These are phyloP conservation scores for Drosophila cognata DNA, from an alignment of 2,888 invertebrate species.

Conservation along the genomic window DNA sequence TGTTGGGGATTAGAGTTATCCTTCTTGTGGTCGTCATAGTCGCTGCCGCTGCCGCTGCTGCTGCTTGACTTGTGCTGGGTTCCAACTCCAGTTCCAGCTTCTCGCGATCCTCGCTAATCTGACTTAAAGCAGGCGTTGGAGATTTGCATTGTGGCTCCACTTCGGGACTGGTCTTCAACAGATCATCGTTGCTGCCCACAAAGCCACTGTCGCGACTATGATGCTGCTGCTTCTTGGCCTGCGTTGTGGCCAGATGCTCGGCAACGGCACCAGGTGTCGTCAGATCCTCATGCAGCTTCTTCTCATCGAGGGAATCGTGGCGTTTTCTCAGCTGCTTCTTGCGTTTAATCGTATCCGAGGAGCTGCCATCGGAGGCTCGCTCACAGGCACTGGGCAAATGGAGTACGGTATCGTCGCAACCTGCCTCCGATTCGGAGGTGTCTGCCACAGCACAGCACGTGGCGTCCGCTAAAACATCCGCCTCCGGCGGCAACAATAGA, in stretches of 20 bases:
- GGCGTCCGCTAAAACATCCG: constrained; percentile 70
- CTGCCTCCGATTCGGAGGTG: constrained; percentile 90
- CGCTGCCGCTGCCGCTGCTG: neutral
- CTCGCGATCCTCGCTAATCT: constrained; percentile 83
- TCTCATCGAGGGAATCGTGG: constrained; percentile 83
- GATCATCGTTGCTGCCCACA: constrained; percentile 94
- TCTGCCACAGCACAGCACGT: constrained; percentile 86
- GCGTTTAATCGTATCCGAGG: constrained; percentile 91
- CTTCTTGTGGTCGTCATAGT: neutral
- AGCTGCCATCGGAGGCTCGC: constrained; percentile 85
- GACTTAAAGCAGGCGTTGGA: constrained; percentile 72
- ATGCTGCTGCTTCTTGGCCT: constrained; percentile 87
- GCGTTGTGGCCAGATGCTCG: constrained; percentile 86
- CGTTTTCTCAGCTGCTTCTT: constrained; percentile 92
- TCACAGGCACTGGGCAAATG: constrained; percentile 90
- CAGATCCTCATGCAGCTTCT: constrained; percentile 85
- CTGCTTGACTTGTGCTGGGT: constrained; percentile 49
- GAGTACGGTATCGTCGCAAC: constrained; percentile 87
- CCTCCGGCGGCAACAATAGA: constrained; percentile 86
- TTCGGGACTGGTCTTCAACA: constrained; percentile 87
- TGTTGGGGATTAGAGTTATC: constrained; percentile 81
- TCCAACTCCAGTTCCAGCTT: constrained; percentile 69
- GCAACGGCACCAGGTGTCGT: neutral
- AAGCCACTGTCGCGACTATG: constrained; percentile 95
- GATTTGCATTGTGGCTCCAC: constrained; percentile 71